Percentiles rank a stretch among this genome's conserved stretches.
These are phyloP conservation scores for Eupithecia exiguata DNA, from an alignment of 2,888 invertebrate genomes.

Conservation along the genomic window DNA sequence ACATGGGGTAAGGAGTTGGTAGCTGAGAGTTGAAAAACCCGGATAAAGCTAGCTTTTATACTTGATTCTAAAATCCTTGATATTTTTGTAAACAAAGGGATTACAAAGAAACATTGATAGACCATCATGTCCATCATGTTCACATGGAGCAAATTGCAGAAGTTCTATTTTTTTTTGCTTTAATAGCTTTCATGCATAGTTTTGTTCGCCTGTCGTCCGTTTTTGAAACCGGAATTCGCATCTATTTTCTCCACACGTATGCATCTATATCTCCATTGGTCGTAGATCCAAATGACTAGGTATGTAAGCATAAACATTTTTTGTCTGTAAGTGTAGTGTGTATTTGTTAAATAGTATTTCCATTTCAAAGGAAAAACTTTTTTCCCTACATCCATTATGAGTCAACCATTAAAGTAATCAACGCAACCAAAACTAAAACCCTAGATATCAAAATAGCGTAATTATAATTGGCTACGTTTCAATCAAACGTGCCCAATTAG, in stretches of 20 bases:
- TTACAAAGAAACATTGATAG: neutral
- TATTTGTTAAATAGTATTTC: neutral
- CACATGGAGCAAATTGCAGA: neutral
- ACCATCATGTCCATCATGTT: too few relatives aligned
- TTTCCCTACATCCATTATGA: neutral
- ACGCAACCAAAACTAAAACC: neutral
- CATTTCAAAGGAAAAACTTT: neutral
- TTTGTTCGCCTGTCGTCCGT: neutral
- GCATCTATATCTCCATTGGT: neutral
- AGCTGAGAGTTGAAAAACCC: neutral
- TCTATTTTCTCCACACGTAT: neutral
- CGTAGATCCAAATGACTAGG: neutral
- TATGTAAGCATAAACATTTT: neutral
- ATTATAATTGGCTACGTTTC: neutral
- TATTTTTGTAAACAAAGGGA: neutral
- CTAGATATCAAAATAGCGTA: neutral
- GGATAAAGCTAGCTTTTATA: neutral
- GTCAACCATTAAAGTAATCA: neutral
- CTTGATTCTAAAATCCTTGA: neutral
- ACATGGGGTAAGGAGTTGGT: neutral
- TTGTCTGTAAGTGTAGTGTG: neutral
- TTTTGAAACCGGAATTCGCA: neutral
- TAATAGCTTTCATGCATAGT: neutral
- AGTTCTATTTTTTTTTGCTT: neutral
- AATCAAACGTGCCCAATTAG: constrained; percentile 1